Conservation (phyloP, 2,888 invertebrate species). For the Spilarctia lutea region DNA sequence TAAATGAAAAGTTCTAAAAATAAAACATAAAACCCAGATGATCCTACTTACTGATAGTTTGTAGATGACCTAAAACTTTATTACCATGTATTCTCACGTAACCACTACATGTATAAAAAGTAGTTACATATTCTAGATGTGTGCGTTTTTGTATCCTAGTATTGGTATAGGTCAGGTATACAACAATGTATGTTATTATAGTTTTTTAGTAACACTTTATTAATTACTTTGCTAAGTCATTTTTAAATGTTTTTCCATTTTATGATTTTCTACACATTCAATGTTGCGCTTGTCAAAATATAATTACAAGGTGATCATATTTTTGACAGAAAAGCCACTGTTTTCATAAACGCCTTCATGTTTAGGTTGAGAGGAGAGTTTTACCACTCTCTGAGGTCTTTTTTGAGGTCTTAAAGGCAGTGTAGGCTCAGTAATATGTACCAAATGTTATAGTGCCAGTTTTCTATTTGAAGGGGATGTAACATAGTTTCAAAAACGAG, state of each 20-base stretch:
- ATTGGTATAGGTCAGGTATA: slow-evolving; percentile 67
- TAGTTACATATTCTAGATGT: slow-evolving; percentile 10
- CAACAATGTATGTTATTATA: slow-evolving; percentile 29
- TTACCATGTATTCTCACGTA: slow-evolving; percentile 49
- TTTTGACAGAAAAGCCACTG: no score
- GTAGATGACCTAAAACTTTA: slow-evolving; percentile 38
- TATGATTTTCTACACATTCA: neutral
- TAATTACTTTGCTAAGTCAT: neutral
- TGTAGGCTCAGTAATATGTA: no score
- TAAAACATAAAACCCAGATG: neutral
- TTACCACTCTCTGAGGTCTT: no score
- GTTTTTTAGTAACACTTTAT: neutral
- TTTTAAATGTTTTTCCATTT: neutral
- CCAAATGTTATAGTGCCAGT: neutral
- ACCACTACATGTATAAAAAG: slow-evolving; percentile 20
- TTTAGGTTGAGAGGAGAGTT: no score
- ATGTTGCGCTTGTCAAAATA: no score
- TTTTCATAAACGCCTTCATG: no score
- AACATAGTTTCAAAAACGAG: no score
- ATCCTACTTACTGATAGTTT: slow-evolving; percentile 24
- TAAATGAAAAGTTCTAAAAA: neutral
- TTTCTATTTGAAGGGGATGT: neutral
- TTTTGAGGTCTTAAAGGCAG: no score
- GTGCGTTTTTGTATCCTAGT: slow-evolving; percentile 33
- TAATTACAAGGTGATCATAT: no score